Evolutionary conservation across 2,797 vertebrate species (phyloP).

Genomic region (Catharus ustulatus): DNA sequence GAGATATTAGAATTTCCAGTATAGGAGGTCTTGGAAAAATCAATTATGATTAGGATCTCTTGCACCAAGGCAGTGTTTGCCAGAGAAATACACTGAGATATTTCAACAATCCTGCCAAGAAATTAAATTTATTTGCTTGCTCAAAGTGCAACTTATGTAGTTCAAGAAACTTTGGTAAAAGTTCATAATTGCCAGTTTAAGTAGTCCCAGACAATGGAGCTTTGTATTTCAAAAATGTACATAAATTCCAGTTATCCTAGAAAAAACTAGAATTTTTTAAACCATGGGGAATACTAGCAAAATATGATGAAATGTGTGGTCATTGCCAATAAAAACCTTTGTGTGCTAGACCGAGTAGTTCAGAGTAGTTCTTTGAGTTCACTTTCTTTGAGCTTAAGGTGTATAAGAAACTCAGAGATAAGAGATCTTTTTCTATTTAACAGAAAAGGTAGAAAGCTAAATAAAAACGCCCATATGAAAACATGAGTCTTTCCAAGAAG

Average conservation of each 20-base stretch:
- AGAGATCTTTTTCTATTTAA: neutral
- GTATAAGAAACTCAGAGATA: neutral
- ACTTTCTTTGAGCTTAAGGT: neutral
- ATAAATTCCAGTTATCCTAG: neutral
- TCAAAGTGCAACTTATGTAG: neutral
- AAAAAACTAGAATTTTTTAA: neutral
- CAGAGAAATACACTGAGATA: neutral
- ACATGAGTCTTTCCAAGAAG: neutral
- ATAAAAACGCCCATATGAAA: neutral
- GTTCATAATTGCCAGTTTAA: neutral
- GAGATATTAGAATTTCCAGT: neutral
- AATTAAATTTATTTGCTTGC: neutral
- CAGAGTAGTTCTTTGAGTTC: rapidly evolving
- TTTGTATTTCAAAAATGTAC: neutral
- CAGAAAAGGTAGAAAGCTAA: neutral
- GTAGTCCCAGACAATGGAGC: neutral
- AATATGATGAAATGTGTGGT: neutral
- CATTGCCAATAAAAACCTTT: neutral
- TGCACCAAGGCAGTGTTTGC: neutral
- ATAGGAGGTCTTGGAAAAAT: neutral
- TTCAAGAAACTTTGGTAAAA: neutral
- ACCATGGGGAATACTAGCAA: neutral
- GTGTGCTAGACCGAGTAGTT: rapidly evolving
- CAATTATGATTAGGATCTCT: neutral
- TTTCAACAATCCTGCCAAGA: neutral